These are phyloP conservation scores for Tragelaphus imberbis DNA, from an alignment of 2,113 vertebrate genomes.

Conservation along the genomic window DNA sequence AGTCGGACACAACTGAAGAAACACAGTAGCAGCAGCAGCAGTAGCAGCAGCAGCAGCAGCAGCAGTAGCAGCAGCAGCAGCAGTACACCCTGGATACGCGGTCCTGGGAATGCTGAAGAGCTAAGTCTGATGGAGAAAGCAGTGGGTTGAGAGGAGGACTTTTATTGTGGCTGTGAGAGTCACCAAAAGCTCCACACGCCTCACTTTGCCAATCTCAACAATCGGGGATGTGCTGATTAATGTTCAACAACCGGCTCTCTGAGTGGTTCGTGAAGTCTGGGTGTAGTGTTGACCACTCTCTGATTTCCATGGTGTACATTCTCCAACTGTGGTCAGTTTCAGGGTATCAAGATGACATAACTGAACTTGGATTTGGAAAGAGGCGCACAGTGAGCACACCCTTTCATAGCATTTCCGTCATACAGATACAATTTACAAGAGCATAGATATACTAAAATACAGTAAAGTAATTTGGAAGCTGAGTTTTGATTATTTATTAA, in stretches of 20 bases:
- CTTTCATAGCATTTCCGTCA: neutral
- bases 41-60: too few relatives aligned
- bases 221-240: neutral
- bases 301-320: neutral
- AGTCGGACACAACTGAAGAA: too few relatives aligned
- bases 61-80: too few relatives aligned
- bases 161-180: accelerated
- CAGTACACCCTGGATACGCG: neutral
- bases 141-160: neutral
- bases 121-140: neutral
- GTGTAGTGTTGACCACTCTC: neutral
- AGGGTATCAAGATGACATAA: neutral
- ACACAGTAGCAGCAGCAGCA: too few relatives aligned
- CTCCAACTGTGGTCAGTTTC: neutral
- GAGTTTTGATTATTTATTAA: neutral
- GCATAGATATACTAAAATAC: neutral
- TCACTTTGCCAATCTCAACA: neutral
- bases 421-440: neutral
- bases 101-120: neutral
- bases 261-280: accelerated
- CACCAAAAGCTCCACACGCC: neutral
- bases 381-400: neutral
- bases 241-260: neutral
- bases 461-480: neutral
- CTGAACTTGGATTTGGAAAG: neutral